Base-by-base conservation (phyloP, 1,140 invertebrate genomes). In the Chionoecetes opilio region DNA sequence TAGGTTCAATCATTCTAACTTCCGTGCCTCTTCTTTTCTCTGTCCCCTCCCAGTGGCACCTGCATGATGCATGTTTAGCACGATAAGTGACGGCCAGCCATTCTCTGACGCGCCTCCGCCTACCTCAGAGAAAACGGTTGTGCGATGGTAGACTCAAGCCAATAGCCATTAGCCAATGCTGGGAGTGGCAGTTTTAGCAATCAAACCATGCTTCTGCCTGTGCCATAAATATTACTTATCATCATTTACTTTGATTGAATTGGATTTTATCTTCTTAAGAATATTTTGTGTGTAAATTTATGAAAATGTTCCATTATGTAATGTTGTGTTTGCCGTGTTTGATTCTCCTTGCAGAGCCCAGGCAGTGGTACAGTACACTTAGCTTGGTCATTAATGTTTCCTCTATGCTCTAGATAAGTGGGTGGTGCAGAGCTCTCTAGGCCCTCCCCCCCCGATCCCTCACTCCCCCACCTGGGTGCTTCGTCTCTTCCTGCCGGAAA, bases 51-150 rank as follows among this genome's bases (percentile, higher is more conserved):
- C 87, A 82, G 90, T 84, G 75, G 93, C 93, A 94, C 93, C 75
- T 89, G 93, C 93, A 94, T 94, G 93, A 84, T 91, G 93, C 93
- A 94, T 94, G 93, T 94, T n/a, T 87, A 91, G 93, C 93, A 94
- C 93, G 93, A 75, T 82, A 89, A 88, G 34, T 91, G 53, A 46
- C 17, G 37, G 63, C 31, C 53, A 89, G 87, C 93, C 32, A 75
- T 75, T 37, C 35, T 89, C 46, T 89, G 93, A n/a, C 35, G 63
- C 85, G 29, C 85, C 41, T 82, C 90, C 46, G 41, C 90, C 37
- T 38, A 87, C 86, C 63, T 29, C 93, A 88, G 87, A 88, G 35
- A 46, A 84, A 88, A 90, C 63, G 38, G 93, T 32, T 88, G 82
- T 89, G 93, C 93, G 35, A 91, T 87, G 93, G 93, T 94, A 90